phyloP scores from a whole-genome alignment of 2,113 vertebrate species.

The Cervus canadensis region DNA sequence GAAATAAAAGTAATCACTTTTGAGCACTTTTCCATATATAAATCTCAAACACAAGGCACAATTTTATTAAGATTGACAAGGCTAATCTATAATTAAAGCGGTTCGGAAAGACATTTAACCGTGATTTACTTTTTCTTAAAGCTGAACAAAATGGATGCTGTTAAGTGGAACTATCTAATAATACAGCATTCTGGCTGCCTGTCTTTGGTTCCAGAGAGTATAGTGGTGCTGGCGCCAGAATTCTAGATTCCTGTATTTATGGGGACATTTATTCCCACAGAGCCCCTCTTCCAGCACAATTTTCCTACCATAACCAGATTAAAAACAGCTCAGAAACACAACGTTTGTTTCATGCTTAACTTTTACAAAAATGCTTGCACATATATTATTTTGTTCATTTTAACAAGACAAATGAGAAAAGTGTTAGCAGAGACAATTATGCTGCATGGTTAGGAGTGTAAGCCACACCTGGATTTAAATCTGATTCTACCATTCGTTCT shows the following conservation, averaged over 20 bases:
- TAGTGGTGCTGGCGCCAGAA: not conserved
- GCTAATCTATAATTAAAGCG: conserved; percentile 52
- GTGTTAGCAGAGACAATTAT: not conserved
- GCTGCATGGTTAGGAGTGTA: not conserved
- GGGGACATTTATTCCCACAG: not conserved
- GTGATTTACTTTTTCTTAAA: conserved; percentile 38
- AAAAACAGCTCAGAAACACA: not conserved
- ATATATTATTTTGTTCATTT: not conserved
- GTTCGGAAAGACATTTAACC: conserved; percentile 23
- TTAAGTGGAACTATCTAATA: not conserved
- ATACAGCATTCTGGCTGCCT: not conserved
- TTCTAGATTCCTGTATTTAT: not conserved
- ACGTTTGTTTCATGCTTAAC: not conserved
- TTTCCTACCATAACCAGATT: not conserved
- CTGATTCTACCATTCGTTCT: not conserved
- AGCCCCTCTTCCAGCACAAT: not conserved
- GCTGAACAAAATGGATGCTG: not conserved
- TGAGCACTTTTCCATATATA: not conserved
- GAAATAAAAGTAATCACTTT: conserved; percentile 42
- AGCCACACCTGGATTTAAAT: not conserved
- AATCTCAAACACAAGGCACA: not conserved
- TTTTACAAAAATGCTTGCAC: not conserved
- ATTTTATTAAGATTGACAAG: conserved; percentile 53
- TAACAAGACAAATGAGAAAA: not conserved
- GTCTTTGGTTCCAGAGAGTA: not conserved